Percentiles rank a stretch among this genome's conserved stretches.
Conservation (phyloP, 2,888 invertebrate genomes). For the Choristoneura rosaceana region DNA sequence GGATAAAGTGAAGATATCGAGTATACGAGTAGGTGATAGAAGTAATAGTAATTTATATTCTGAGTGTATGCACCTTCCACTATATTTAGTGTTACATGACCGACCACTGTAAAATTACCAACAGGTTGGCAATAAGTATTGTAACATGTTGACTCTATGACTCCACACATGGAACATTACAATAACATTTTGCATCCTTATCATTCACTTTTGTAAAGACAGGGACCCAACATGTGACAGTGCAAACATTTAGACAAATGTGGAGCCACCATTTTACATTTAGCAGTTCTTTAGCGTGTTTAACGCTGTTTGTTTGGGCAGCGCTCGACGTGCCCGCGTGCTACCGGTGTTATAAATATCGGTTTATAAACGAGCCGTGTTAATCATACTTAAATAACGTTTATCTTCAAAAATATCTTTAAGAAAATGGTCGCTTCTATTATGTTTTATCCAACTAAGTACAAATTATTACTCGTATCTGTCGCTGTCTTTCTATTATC, state of each 20-base stretch:
- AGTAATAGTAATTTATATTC: neutral
- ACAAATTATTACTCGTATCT: slow-evolving; percentile 22
- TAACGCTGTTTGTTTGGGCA: slow-evolving; percentile 46
- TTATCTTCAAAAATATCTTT: slow-evolving; percentile 52
- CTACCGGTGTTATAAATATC: slow-evolving; percentile 57
- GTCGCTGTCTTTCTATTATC: slow-evolving; percentile 24
- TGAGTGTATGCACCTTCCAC: neutral
- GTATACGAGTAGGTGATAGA: neutral
- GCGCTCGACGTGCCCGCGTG: slow-evolving; percentile 46
- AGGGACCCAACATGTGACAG: slow-evolving; percentile 25
- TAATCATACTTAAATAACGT: slow-evolving; percentile 69
- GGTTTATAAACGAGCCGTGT: slow-evolving; percentile 68
- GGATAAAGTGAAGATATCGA: neutral
- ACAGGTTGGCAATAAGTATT: slow-evolving; percentile 15
- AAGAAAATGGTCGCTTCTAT: slow-evolving; percentile 36
- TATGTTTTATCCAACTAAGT: slow-evolving; percentile 15
- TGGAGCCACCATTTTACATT: slow-evolving; percentile 34
- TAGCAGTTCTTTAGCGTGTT: slow-evolving; percentile 41
- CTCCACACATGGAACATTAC: slow-evolving; percentile 1
- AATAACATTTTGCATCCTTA: slow-evolving; percentile 13
- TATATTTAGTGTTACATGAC: slow-evolving; percentile 13
- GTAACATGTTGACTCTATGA: slow-evolving; percentile 25
- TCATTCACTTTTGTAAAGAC: slow-evolving; percentile 5
- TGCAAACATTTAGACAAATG: slow-evolving; percentile 37
- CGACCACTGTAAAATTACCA: slow-evolving; percentile 19